Evolutionary conservation across 2,113 vertebrate species (phyloP).

Genomic region (Neopipo cinnamomea): DNA sequence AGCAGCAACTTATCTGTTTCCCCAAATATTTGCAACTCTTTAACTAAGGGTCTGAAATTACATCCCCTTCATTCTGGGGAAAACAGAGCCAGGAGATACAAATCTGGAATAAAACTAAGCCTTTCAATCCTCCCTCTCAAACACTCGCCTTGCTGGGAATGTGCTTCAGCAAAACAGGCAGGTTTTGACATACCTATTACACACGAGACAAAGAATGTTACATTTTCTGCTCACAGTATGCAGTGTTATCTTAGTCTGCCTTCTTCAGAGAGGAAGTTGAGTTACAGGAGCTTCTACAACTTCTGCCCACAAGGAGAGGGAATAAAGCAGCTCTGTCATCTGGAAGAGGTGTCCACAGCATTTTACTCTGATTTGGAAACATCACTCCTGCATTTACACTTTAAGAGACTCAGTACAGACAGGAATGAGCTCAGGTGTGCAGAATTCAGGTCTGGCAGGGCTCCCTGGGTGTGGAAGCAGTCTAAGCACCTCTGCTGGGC

Average conservation of each 20-base stretch:
- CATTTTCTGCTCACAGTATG: not conserved
- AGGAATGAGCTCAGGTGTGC: not conserved
- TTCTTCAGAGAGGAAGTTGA: not conserved
- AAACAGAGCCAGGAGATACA: not conserved
- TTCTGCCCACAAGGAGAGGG: not conserved
- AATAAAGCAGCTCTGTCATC: not conserved
- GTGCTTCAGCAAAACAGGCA: not conserved
- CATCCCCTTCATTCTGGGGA: not conserved
- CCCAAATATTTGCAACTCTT: constrained; percentile 17
- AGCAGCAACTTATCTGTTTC: not conserved
- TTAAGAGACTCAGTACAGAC: not conserved
- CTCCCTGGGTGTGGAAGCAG: not conserved
- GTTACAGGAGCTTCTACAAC: not conserved
- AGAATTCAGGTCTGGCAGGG: not conserved
- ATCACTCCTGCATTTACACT: not conserved
- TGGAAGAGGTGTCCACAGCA: not conserved
- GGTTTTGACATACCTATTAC: not conserved
- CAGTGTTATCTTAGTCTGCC: not conserved
- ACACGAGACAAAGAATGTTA: not conserved
- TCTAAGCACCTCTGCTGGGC: not conserved
- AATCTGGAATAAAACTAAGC: not conserved
- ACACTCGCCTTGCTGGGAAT: not conserved
- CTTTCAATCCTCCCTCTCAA: not conserved
- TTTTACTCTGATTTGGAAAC: not conserved
- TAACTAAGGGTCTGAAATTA: constrained; percentile 34